Evolutionary conservation across 2,797 vertebrate genomes (phyloP).

Genomic region (Eulemur rubriventer): DNA sequence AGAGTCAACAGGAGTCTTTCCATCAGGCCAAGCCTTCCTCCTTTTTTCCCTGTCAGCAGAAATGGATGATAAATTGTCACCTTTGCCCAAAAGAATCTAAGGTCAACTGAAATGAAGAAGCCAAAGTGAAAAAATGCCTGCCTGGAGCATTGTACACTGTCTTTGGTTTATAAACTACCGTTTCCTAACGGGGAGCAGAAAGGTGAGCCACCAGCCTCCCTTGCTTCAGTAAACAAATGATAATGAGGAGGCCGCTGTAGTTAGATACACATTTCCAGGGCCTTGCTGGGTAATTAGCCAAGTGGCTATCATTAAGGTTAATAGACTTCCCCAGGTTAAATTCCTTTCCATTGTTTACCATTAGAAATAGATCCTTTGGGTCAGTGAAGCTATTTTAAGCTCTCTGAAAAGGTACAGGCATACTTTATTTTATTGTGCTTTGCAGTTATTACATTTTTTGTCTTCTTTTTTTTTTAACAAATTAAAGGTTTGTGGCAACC

Average conservation of each 20-base stretch:
- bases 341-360: neutral
- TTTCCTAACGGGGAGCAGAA: constrained; percentile 14
- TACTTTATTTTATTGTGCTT: neutral
- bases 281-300: constrained; percentile 47
- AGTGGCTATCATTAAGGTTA: constrained; percentile 60
- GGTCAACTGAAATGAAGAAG: constrained; percentile 20
- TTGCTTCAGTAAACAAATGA: constrained; percentile 42
- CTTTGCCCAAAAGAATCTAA: constrained; percentile 10
- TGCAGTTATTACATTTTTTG: neutral
- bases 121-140: neutral
- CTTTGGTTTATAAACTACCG: constrained; percentile 6
- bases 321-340: constrained; percentile 56
- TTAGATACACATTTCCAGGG: neutral
- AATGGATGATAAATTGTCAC: neutral
- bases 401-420: neutral
- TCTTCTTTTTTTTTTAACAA: neutral
- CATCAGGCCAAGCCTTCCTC: neutral
- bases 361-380: constrained; percentile 13
- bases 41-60: neutral
- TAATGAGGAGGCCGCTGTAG: neutral
- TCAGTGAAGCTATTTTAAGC: constrained; percentile 32
- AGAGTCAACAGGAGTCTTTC: neutral
- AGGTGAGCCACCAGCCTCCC: neutral
- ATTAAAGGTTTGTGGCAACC: neutral
- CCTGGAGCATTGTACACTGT: neutral